Conservation (phyloP, 1,140 invertebrate genomes). For the Heliconius melpomene region DNA sequence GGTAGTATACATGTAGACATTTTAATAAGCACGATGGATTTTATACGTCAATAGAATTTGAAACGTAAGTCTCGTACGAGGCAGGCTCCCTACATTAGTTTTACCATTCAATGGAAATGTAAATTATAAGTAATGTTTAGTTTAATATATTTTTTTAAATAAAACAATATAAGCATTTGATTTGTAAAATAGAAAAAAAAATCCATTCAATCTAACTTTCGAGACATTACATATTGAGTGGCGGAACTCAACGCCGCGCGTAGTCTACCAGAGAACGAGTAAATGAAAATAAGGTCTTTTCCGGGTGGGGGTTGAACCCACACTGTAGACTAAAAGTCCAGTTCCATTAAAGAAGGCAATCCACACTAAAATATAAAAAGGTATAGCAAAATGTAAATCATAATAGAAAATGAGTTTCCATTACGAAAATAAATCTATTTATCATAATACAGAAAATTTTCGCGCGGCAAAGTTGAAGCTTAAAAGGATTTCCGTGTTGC, state of each 20-base stretch:
- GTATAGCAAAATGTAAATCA: not conserved
- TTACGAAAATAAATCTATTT: constrained; percentile 14
- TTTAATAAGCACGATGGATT: constrained; percentile 2
- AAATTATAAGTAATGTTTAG: not conserved
- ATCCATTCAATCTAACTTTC: too few relatives aligned
- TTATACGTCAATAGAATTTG: not conserved
- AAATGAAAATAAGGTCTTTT: too few relatives aligned
- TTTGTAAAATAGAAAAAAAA: too few relatives aligned
- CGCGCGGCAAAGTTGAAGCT: constrained; percentile 18
- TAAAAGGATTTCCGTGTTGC: constrained; percentile 34
- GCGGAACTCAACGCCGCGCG: too few relatives aligned
- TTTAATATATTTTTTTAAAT: not conserved
- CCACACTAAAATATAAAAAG: not conserved
- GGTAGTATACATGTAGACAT: not conserved
- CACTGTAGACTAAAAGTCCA: too few relatives aligned
- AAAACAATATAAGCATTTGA: not conserved
- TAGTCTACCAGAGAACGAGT: too few relatives aligned
- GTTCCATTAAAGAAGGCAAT: not conserved
- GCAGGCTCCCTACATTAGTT: not conserved
- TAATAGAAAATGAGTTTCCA: constrained; percentile 14
- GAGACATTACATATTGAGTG: too few relatives aligned
- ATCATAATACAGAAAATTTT: constrained; percentile 29
- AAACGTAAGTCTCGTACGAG: not conserved
- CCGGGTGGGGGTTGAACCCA: too few relatives aligned
- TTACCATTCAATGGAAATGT: not conserved